Conservation (phyloP, 2,797 vertebrate species). For the Melopsittacus undulatus region DNA sequence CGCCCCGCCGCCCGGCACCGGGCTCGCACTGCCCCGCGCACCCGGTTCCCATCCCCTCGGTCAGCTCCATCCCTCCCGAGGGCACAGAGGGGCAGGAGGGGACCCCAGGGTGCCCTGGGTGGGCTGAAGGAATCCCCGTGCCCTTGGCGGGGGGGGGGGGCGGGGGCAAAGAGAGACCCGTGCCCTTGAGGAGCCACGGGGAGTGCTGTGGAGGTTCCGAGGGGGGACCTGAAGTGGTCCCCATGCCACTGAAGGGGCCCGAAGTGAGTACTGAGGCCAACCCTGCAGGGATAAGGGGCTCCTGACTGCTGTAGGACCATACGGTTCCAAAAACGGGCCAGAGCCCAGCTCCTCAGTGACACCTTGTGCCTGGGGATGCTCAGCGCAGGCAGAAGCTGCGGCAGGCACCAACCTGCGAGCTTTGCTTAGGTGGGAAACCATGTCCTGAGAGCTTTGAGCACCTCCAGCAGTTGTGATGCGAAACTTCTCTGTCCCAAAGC, state of each 20-base stretch:
- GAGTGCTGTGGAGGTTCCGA: too few relatives aligned
- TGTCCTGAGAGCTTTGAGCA: neutral
- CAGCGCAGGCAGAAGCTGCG: neutral
- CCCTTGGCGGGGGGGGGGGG: neutral
- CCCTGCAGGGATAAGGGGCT: neutral
- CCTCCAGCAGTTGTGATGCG: neutral
- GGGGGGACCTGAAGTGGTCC: neutral
- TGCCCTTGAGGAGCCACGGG: neutral
- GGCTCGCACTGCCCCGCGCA: neutral
- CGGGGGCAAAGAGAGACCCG: neutral
- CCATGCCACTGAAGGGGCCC: fast-evolving
- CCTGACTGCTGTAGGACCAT: neutral
- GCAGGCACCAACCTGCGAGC: neutral
- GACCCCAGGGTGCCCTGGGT: neutral
- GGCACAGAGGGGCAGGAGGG: too few relatives aligned
- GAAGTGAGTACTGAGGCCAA: neutral
- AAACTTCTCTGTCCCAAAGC: neutral
- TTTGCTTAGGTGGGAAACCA: neutral
- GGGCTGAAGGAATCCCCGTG: neutral
- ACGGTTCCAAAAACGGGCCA: neutral
- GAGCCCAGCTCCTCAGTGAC: neutral
- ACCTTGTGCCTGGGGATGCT: neutral
- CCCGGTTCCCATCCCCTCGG: neutral
- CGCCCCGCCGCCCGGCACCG: neutral
- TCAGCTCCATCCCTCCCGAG: too few relatives aligned